phyloP scores from a whole-genome alignment of 2,797 vertebrate species.

The Chiloscyllium punctatum region DNA sequence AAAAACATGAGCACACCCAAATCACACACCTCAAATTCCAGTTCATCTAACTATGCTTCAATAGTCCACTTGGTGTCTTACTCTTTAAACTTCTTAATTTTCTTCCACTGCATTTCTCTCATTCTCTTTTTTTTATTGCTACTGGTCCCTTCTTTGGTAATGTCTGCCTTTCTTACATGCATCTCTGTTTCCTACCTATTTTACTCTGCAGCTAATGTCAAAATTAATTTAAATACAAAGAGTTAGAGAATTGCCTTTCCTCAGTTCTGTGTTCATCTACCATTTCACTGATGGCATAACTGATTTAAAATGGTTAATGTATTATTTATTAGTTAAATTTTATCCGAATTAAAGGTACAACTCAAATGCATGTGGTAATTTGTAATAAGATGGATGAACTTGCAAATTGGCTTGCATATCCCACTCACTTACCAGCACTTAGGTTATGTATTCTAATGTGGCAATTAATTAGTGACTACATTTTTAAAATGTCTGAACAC shows the following conservation, averaged over 20 bases:
- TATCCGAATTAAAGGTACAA: background rate
- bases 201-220: background rate
- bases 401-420: background rate
- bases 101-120: background rate
- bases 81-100: background rate
- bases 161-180: background rate
- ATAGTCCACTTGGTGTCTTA: too few relatives aligned
- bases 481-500: background rate
- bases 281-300: background rate
- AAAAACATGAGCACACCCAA: background rate
- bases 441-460: background rate
- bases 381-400: background rate
- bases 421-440: background rate
- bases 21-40: background rate
- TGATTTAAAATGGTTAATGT: background rate
- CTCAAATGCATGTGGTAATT: background rate
- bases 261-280: background rate
- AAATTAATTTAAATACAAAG: background rate
- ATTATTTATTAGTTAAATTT: background rate
- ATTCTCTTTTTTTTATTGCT: background rate
- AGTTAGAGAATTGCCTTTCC: background rate
- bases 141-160: background rate
- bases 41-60: background rate
- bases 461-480: too few relatives aligned
- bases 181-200: background rate